Percentiles rank a stretch among this genome's conserved stretches.
Conservation (phyloP, 1,140 invertebrate species). For the Whitmania pigra region DNA sequence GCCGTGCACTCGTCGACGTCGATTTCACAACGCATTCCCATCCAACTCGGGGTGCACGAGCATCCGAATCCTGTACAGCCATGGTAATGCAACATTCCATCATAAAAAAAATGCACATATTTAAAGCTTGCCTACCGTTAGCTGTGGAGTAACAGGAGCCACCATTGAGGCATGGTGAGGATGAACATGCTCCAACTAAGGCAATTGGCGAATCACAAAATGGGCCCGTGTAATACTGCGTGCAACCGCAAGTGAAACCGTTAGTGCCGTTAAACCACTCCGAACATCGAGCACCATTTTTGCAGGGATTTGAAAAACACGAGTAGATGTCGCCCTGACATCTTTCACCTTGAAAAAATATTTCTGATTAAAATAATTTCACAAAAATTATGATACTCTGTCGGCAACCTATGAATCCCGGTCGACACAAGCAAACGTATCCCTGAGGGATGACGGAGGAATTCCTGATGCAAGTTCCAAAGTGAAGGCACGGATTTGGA, state of each 20-base stretch:
- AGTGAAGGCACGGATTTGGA: constrained; percentile 33
- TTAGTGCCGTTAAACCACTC: constrained; percentile 14
- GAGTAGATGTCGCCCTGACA: constrained; percentile 22
- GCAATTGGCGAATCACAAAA: constrained; percentile 48
- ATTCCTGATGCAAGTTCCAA: constrained; percentile 29
- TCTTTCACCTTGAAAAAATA: constrained; percentile 21
- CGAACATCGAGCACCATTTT: constrained; percentile 37
- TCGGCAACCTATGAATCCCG: constrained; percentile 22
- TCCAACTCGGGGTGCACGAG: neutral
- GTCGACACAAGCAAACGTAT: constrained; percentile 19
- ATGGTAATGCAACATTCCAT: neutral
- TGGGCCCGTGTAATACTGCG: constrained; percentile 46
- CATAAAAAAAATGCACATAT: neutral
- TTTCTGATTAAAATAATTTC: neutral
- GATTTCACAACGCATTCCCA: constrained; percentile 13
- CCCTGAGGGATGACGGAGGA: neutral
- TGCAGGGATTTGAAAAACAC: constrained; percentile 21
- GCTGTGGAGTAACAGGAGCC: constrained; percentile 20
- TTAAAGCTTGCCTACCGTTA: neutral
- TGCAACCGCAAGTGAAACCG: constrained; percentile 62
- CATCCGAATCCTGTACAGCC: constrained; percentile 6
- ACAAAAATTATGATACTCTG: neutral
- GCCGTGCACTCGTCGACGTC: constrained; percentile 21
- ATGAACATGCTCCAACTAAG: constrained; percentile 62
- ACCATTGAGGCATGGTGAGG: constrained; percentile 26